phyloP scores from a whole-genome alignment of 2,113 vertebrate genomes.

The Alces alces region DNA sequence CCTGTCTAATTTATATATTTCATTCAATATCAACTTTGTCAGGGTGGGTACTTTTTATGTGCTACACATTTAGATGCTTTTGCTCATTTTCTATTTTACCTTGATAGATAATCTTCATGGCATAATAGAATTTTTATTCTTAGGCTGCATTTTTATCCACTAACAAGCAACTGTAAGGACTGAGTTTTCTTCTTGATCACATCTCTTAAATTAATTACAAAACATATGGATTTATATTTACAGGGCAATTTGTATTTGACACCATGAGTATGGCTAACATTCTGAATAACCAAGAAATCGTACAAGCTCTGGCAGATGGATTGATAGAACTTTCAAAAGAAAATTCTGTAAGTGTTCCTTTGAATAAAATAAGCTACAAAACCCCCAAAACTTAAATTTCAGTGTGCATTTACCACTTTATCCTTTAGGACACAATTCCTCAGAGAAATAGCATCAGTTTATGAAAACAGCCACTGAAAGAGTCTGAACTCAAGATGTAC shows the following conservation, averaged over 20 bases:
- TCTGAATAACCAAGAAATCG: slow-evolving; percentile 58
- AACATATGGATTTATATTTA: neutral
- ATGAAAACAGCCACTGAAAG: neutral
- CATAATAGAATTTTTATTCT: neutral
- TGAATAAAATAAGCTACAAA: neutral
- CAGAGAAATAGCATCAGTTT: neutral
- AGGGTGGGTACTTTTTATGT: neutral
- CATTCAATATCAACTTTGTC: neutral
- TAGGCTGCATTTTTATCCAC: neutral
- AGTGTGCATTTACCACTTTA: neutral
- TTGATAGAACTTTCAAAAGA: slow-evolving; percentile 77
- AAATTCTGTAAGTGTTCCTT: slow-evolving; percentile 73
- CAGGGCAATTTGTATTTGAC: slow-evolving; percentile 87
- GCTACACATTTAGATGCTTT: neutral
- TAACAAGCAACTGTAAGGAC: neutral
- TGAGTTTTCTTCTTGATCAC: neutral
- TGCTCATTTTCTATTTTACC: neutral
- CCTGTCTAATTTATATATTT: neutral
- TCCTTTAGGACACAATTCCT: neutral
- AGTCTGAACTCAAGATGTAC: neutral
- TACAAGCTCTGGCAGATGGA: slow-evolving; percentile 77
- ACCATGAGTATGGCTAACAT: slow-evolving; percentile 63
- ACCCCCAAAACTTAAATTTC: neutral
- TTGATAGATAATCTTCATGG: neutral
- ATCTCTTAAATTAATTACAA: neutral